phyloP scores from a whole-genome alignment of 1,140 invertebrate genomes.

The Bradynema listronoti region DNA sequence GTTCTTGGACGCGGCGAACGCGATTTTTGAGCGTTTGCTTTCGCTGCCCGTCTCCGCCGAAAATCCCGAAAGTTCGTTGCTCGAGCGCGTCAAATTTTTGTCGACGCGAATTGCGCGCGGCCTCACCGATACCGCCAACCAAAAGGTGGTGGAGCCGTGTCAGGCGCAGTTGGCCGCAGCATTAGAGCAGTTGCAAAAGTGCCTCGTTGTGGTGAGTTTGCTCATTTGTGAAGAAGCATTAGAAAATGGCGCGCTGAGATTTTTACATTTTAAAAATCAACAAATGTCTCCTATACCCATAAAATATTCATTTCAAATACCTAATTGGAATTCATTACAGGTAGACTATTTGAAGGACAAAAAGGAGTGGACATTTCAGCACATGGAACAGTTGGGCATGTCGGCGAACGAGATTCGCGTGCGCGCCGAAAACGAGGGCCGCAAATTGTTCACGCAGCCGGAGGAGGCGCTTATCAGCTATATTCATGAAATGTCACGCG shows the following conservation, averaged over 20 bases:
- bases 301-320: neutral
- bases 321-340: neutral
- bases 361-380: constrained; percentile 25
- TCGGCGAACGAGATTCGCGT: constrained; percentile 18
- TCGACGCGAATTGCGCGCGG: constrained; percentile 22
- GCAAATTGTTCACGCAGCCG: constrained; percentile 1
- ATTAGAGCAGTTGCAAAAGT: constrained; percentile 22
- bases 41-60: constrained; percentile 9
- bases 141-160: constrained; percentile 22
- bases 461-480: constrained; percentile 20
- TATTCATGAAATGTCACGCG: constrained; percentile 20
- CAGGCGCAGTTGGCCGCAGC: constrained; percentile 7
- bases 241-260: neutral
- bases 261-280: too few relatives aligned
- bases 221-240: too few relatives aligned
- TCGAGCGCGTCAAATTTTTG: constrained; percentile 17
- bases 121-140: constrained; percentile 13
- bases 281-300: too few relatives aligned
- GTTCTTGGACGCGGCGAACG: constrained; percentile 27
- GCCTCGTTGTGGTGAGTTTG: constrained; percentile 19
- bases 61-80: constrained; percentile 10
- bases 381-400: constrained; percentile 15
- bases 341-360: constrained; percentile 28
- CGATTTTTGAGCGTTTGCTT: constrained; percentile 25
- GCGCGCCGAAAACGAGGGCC: constrained; percentile 24